phyloP scores from a whole-genome alignment of 2,113 vertebrate species.

The Rhea americana region DNA sequence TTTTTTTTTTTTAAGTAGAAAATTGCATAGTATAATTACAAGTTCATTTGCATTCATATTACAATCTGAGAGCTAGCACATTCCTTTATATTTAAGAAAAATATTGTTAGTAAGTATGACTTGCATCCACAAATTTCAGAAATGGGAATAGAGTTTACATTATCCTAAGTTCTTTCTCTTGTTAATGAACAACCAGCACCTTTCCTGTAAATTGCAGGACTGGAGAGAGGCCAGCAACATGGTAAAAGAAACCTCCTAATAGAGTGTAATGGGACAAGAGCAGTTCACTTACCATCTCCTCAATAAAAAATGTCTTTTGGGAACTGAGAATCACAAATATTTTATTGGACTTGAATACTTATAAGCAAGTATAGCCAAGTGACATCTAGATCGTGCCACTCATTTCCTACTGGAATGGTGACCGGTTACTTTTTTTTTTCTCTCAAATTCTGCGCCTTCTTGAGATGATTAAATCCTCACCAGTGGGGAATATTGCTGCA shows the following conservation, averaged over 20 bases:
- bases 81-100: conserved; percentile 78
- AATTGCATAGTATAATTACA: conserved; percentile 83
- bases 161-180: not conserved
- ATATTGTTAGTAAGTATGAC: conserved; percentile 73
- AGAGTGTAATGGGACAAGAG: not conserved
- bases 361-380: not conserved
- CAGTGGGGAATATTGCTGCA: not conserved
- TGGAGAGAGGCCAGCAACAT: not conserved
- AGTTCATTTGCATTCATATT: conserved; percentile 85
- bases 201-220: not conserved
- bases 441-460: not conserved
- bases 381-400: not conserved
- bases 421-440: not conserved
- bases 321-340: not conserved
- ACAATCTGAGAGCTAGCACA: conserved; percentile 76
- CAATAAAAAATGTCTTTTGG: not conserved
- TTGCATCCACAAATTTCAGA: conserved; percentile 70
- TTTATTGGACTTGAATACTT: not conserved
- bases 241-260: not conserved
- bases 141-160: conserved; percentile 30
- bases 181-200: not conserved
- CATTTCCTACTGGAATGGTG: not conserved
- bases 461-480: not conserved
- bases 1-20: conserved; percentile 74
- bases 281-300: not conserved